These are phyloP conservation scores for Riptortus pedestris DNA, from an alignment of 1,140 invertebrate species.

Conservation along the genomic window DNA sequence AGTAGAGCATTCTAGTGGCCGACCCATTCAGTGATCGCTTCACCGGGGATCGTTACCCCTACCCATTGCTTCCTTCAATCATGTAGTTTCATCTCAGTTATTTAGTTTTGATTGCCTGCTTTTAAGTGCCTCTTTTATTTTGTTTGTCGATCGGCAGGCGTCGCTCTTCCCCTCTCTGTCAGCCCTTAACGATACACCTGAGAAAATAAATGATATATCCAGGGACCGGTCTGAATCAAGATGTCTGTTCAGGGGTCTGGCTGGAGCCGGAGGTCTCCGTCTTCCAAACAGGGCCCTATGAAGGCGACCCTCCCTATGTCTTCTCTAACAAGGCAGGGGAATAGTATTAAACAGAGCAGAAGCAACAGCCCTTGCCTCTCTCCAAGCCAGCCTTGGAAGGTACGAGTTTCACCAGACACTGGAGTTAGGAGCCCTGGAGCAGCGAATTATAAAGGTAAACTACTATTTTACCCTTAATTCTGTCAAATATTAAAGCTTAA, in stretches of 20 bases:
- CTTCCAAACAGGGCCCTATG: slow-evolving; percentile 58
- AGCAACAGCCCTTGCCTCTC: slow-evolving; percentile 53
- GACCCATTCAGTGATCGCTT: not conserved
- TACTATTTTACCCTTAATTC: not conserved
- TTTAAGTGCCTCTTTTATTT: not conserved
- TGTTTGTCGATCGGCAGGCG: not conserved
- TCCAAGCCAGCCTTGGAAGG: slow-evolving; percentile 48
- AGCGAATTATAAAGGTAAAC: slow-evolving; percentile 31
- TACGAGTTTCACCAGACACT: slow-evolving; percentile 52
- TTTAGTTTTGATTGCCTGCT: not conserved
- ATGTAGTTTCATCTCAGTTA: not conserved
- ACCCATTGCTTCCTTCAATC: not conserved
- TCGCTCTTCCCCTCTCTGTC: not conserved
- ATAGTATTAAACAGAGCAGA: slow-evolving; percentile 41
- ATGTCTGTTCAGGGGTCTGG: slow-evolving; percentile 7
- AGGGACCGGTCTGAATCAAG: not conserved
- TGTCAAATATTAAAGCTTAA: no score
- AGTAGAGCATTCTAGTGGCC: slow-evolving; percentile 6
- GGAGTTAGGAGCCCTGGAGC: slow-evolving; percentile 57
- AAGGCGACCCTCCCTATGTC: slow-evolving; percentile 60
- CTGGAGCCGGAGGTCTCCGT: slow-evolving; percentile 30
- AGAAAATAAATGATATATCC: not conserved
- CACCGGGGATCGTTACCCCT: not conserved
- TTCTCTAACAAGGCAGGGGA: slow-evolving; percentile 52
- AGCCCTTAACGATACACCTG: not conserved